A percentile compares a stretch with the other conserved stretches of the same genome.
These are phyloP conservation scores for Orthonyx spaldingii DNA, from an alignment of 2,113 vertebrate genomes.

Conservation along the genomic window DNA sequence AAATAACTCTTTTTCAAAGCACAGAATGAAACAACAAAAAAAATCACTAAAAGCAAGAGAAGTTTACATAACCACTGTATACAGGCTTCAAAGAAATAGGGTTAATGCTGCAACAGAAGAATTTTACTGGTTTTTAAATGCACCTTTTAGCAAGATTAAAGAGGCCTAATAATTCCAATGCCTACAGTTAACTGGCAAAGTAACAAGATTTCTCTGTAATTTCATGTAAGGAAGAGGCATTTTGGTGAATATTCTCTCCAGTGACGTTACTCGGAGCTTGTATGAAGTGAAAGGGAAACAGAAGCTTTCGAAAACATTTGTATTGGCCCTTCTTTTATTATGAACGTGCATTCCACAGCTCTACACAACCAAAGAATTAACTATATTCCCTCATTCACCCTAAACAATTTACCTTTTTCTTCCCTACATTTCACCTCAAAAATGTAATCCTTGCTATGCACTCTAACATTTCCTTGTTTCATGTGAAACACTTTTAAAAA, in stretches of 20 bases:
- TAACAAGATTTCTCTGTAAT: background rate
- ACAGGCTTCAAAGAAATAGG: background rate
- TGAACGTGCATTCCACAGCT: background rate
- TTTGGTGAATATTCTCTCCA: background rate
- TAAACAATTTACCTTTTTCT: background rate
- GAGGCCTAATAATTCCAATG: background rate
- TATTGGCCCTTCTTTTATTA: background rate
- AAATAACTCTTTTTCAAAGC: background rate
- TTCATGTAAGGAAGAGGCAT: background rate
- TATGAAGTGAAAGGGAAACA: background rate
- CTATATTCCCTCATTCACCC: background rate
- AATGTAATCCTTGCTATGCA: background rate
- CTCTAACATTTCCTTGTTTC: background rate
- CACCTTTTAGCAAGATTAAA: background rate
- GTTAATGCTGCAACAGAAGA: background rate
- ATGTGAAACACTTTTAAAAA: background rate
- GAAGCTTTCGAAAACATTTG: background rate
- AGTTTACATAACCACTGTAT: background rate
- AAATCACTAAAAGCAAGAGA: background rate
- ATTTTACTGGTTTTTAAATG: background rate
- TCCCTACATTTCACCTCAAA: background rate
- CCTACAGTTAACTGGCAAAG: background rate
- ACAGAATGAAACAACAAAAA: background rate
- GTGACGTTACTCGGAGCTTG: background rate
- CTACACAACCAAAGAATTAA: background rate